These are phyloP conservation scores for Enteromius viviparus DNA, from an alignment of 2,797 vertebrate species.

Conservation along the genomic window DNA sequence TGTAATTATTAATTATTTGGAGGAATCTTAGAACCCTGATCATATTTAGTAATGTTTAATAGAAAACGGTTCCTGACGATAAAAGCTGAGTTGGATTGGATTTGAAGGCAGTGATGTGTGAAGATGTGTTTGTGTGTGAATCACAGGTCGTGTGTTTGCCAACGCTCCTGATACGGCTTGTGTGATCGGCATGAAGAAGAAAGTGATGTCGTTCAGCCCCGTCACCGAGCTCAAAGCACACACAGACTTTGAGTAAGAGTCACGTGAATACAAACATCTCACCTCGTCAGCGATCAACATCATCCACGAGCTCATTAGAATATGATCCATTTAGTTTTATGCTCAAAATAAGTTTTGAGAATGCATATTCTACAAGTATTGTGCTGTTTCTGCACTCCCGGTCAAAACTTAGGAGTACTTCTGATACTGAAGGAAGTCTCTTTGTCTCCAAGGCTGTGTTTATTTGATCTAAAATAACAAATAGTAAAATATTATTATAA, in stretches of 20 bases:
- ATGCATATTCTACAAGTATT: too few relatives aligned
- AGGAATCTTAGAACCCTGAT: background rate
- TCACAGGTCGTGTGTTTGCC: constrained; percentile 81
- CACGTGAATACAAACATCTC: too few relatives aligned
- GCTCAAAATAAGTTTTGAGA: too few relatives aligned
- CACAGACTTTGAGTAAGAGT: constrained; percentile 85
- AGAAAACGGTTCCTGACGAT: background rate
- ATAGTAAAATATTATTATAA: too few relatives aligned
- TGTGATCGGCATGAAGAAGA: constrained; percentile 82
- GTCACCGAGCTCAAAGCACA: constrained; percentile 84
- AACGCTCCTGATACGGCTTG: constrained; percentile 79
- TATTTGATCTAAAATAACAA: too few relatives aligned
- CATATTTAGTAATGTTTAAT: background rate
- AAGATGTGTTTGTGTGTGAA: background rate
- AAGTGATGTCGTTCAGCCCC: constrained; percentile 82
- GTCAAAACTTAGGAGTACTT: too few relatives aligned
- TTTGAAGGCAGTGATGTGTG: background rate
- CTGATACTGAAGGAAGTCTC: too few relatives aligned
- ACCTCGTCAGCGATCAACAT: background rate
- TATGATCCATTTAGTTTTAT: too few relatives aligned
- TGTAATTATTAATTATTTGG: background rate
- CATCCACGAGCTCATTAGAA: background rate
- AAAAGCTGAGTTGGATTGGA: background rate
- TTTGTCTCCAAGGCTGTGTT: too few relatives aligned
- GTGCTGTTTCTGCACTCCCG: too few relatives aligned